Conservation (phyloP, 2,113 vertebrate genomes). For the Gymnobelideus leadbeateri region DNA sequence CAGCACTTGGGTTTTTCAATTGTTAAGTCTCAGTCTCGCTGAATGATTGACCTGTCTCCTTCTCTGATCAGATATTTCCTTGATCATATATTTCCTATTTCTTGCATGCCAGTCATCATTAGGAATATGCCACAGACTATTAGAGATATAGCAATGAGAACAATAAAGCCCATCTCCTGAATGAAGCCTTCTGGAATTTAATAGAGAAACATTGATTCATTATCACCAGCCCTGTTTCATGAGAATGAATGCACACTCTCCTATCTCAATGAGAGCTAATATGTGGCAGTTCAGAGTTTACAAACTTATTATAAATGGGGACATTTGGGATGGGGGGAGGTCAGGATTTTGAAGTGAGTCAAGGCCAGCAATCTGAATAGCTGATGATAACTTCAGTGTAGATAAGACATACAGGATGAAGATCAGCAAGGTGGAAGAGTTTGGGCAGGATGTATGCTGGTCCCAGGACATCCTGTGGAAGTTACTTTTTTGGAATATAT, state of each 20-base stretch:
- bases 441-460: background rate
- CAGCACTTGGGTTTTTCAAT: background rate
- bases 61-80: background rate
- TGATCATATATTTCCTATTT: background rate
- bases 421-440: background rate
- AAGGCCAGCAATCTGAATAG: background rate
- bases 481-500: background rate
- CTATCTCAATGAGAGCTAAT: background rate
- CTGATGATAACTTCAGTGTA: background rate
- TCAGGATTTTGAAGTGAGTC: background rate
- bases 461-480: background rate
- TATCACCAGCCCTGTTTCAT: background rate
- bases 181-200: background rate
- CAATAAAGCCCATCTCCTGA: background rate
- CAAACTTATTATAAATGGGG: background rate
- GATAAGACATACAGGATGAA: background rate
- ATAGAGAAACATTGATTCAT: background rate
- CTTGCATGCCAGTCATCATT: background rate
- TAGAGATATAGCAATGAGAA: background rate
- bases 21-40: background rate
- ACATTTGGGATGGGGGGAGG: background rate
- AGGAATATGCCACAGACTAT: background rate
- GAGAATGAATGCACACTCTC: background rate
- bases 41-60: background rate
- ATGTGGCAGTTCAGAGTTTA: background rate